Conservation (phyloP, 37 sponge, comb jelly and placozoan species). For the Axinella damicornis region DNA sequence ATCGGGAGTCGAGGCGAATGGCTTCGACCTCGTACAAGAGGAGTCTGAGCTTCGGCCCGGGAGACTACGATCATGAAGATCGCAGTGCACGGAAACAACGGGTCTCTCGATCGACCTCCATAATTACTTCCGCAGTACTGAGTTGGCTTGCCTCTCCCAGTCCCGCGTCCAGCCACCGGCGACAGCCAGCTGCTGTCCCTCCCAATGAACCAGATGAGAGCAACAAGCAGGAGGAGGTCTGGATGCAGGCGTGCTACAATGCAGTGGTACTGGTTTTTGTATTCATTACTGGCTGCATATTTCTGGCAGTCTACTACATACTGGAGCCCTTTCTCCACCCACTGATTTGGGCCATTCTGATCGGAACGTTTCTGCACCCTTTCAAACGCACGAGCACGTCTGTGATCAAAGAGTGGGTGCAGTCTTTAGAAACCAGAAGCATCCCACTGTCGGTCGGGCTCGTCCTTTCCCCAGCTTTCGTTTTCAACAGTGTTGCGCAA, state of each 20-base stretch:
- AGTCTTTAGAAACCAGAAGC: background rate
- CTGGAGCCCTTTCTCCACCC: constrained; percentile 91
- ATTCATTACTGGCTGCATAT: constrained; percentile 45
- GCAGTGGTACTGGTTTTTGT: constrained; percentile 59
- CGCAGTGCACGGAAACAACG: background rate
- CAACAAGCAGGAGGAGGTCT: constrained; percentile 40
- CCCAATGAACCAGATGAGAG: background rate
- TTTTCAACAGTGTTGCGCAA: constrained; percentile 46
- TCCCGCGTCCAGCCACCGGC: too few species aligned
- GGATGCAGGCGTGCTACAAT: constrained; percentile 74
- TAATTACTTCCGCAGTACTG: background rate
- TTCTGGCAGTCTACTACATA: constrained; percentile 76
- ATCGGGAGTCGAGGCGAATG: too few species aligned
- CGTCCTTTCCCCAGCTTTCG: constrained; percentile 54
- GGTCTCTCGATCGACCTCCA: background rate
- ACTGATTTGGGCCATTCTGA: constrained; percentile 94
- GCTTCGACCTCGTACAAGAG: background rate
- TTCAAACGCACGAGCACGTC: constrained; percentile 81
- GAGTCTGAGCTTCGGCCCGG: background rate
- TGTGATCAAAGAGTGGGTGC: constrained; percentile 57
- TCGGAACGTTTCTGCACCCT: constrained; percentile 87
- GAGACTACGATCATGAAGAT: background rate
- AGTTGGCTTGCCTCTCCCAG: background rate
- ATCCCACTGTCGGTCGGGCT: constrained; percentile 63
- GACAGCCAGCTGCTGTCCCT: too few species aligned